Conservation (phyloP, 2,888 invertebrate species). For the Orthonevra nobilis region DNA sequence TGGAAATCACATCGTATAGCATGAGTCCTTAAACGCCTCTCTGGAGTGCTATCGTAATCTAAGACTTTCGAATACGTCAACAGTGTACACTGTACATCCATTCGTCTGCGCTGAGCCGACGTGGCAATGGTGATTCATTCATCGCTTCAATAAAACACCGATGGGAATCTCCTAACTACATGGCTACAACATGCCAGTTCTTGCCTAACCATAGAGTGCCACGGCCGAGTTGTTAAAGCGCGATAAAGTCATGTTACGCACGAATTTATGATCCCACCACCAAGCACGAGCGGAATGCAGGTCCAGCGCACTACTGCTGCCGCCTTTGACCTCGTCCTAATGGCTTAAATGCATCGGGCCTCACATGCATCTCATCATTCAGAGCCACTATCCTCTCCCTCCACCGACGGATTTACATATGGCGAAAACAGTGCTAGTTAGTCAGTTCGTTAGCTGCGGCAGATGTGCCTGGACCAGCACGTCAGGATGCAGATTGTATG, state of each 20-base stretch:
- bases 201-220: slow-evolving; percentile 16
- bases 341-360: slow-evolving; percentile 42
- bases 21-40: too few species aligned
- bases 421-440: slow-evolving; percentile 60
- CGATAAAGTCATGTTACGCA: slow-evolving; percentile 68
- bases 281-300: slow-evolving; percentile 6
- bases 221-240: slow-evolving; percentile 53
- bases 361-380: background rate
- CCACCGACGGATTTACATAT: slow-evolving; percentile 60
- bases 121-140: slow-evolving; percentile 56
- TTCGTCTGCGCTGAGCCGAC: too few species aligned
- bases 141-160: slow-evolving; percentile 25
- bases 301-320: slow-evolving; percentile 11
- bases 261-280: slow-evolving; percentile 53
- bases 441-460: slow-evolving; percentile 67
- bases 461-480: slow-evolving; percentile 62
- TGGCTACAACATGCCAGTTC: slow-evolving; percentile 32
- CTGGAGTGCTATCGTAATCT: too few species aligned
- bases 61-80: too few species aligned
- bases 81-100: too few species aligned
- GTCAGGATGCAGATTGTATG: slow-evolving; percentile 4
- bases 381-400: background rate
- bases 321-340: slow-evolving; percentile 33
- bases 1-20: too few species aligned
- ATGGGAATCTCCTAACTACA: slow-evolving; percentile 24